Percentiles rank a stretch among this genome's conserved stretches.
These are phyloP conservation scores for Carapus acus DNA, from an alignment of 2,797 vertebrate species.

Conservation along the genomic window DNA sequence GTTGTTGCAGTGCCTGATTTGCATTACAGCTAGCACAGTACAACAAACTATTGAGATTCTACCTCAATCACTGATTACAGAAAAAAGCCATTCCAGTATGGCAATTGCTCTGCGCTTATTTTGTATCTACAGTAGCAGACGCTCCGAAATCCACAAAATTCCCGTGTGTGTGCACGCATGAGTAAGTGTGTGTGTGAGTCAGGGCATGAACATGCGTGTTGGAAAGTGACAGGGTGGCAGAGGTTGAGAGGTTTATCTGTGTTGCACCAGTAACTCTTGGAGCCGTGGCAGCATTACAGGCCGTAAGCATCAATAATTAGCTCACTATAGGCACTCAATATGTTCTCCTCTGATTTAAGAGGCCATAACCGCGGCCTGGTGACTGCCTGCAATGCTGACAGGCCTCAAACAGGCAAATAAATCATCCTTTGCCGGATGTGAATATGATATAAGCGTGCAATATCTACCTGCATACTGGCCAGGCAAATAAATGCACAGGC, in stretches of 20 bases:
- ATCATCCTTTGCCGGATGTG: conserved; percentile 39
- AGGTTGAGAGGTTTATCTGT: conserved; percentile 53
- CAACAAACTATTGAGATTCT: no score
- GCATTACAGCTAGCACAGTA: no score
- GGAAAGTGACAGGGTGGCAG: conserved; percentile 27
- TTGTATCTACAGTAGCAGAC: no score
- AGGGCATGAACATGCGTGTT: neutral
- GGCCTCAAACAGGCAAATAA: conserved; percentile 53
- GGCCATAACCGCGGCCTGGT: conserved; percentile 58
- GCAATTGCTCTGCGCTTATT: no score
- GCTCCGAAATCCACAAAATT: no score
- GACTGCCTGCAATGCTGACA: conserved; percentile 43
- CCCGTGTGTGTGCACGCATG: neutral
- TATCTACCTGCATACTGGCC: no score
- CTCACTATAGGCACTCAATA: conserved; percentile 66
- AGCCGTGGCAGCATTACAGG: conserved; percentile 58
- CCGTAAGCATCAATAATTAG: conserved; percentile 74
- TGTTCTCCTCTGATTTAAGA: conserved; percentile 65
- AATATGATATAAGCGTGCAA: conserved; percentile 10
- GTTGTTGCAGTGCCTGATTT: no score
- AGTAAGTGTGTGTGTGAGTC: neutral
- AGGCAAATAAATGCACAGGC: conserved; percentile 4
- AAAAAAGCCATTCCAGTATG: no score
- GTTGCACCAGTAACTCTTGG: conserved; percentile 44
- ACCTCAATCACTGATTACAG: no score